phyloP scores from a whole-genome alignment of 2,113 vertebrate genomes.

The Myotis davidii region DNA sequence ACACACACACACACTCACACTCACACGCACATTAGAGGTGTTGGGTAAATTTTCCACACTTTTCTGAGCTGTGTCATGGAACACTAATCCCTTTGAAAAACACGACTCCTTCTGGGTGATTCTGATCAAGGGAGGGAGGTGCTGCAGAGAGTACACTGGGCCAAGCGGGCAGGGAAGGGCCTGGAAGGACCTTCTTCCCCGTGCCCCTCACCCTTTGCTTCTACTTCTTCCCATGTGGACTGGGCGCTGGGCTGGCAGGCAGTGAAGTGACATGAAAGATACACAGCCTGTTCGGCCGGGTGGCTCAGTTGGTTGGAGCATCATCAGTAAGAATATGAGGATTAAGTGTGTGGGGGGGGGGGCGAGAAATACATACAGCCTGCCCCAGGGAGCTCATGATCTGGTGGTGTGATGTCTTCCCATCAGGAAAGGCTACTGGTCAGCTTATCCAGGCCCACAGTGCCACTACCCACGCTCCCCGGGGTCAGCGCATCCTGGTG shows the following conservation, averaged over 20 bases:
- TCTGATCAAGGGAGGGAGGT: neutral
- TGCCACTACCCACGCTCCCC: accelerated
- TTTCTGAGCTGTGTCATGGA: neutral
- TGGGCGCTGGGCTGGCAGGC: neutral
- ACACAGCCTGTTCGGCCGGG: neutral
- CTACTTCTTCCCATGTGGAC: neutral
- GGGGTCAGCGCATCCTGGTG: neutral
- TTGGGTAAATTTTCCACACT: neutral
- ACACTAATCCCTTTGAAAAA: neutral
- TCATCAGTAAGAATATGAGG: neutral
- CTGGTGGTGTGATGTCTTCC: accelerated
- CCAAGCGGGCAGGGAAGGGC: neutral
- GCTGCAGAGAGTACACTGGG: neutral
- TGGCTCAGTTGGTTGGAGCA: neutral
- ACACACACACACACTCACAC: neutral
- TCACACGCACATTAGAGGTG: neutral
- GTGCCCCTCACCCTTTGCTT: neutral
- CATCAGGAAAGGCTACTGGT: neutral
- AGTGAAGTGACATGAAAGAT: neutral
- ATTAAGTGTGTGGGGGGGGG: no score
- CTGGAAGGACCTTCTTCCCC: neutral
- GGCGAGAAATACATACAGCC: neutral
- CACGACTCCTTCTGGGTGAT: neutral
- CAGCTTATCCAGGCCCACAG: neutral
- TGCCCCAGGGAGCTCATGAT: neutral